Percentiles rank a stretch among this genome's conserved stretches.
Evolutionary conservation across 2,113 vertebrate genomes (phyloP).

Genomic region (Tylochromis polylepis): DNA sequence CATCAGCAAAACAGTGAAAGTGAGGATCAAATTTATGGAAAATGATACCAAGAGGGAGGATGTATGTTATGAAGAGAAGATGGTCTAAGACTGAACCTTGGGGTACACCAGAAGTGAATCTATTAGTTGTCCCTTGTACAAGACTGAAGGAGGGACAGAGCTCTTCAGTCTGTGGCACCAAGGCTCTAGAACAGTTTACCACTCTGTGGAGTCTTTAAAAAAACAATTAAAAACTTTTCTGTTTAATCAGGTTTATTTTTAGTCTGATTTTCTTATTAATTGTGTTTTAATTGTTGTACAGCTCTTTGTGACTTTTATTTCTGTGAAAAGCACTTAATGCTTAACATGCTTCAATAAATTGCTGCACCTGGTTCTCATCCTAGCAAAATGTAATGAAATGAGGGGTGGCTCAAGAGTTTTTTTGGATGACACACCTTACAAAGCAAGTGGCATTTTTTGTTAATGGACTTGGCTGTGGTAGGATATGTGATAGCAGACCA

Average conservation of each 20-base stretch:
- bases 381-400: neutral
- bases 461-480: neutral
- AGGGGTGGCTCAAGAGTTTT: fast-evolving
- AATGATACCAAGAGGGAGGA: too few relatives aligned
- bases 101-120: too few relatives aligned
- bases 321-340: neutral
- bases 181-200: too few relatives aligned
- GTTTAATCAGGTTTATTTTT: neutral
- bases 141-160: too few relatives aligned
- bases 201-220: neutral
- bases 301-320: neutral
- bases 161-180: too few relatives aligned
- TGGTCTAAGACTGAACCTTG: too few relatives aligned
- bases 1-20: too few relatives aligned
- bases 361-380: neutral
- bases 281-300: neutral
- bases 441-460: neutral
- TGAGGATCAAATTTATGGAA: too few relatives aligned
- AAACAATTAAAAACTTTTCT: neutral
- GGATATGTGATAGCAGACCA: neutral
- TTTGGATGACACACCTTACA: neutral
- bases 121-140: too few relatives aligned
- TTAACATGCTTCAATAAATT: neutral
- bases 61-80: too few relatives aligned
- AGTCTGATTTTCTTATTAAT: neutral